Percentiles rank a stretch among this genome's conserved stretches.
phyloP scores from a whole-genome alignment of 2,888 invertebrate species.

The Conus canariensis region DNA sequence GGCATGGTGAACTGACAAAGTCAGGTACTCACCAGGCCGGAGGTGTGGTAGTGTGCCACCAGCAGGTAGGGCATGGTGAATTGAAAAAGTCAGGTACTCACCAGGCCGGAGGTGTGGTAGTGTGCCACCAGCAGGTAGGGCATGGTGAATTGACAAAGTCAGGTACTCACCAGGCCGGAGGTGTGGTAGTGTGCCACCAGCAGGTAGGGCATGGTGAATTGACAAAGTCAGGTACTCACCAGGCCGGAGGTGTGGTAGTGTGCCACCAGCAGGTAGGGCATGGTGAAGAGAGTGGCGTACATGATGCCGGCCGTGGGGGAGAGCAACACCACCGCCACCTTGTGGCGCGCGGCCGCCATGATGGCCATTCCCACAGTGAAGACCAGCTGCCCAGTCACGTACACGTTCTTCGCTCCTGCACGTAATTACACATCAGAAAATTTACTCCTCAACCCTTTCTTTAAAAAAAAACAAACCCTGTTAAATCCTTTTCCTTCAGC shows the following conservation, averaged over 20 bases:
- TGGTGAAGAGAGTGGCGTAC: conserved; percentile 98
- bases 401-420: conserved; percentile 90
- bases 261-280: conserved; percentile 96
- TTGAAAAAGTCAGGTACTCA: conserved; percentile 80
- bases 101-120: conserved; percentile 93
- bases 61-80: too few species aligned
- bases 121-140: conserved; percentile 92
- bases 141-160: too few species aligned
- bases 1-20: too few species aligned
- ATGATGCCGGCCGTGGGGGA: conserved; percentile 96
- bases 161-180: neutral
- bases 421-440: neutral
- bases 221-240: conserved; percentile 82
- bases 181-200: neutral
- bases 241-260: conserved; percentile 94
- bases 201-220: too few species aligned
- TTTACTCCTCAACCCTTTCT: neutral
- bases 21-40: too few species aligned
- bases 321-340: conserved; percentile 71
- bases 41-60: too few species aligned
- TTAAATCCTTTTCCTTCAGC: too few species aligned
- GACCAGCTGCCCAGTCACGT: conserved; percentile 92
- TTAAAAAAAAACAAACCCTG: neutral
- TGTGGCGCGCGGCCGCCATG: conserved; percentile 86
- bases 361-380: conserved; percentile 93